phyloP scores from a whole-genome alignment of 92 coral and sea anemone genomes.

The Hydrozoanthus gracilis region DNA sequence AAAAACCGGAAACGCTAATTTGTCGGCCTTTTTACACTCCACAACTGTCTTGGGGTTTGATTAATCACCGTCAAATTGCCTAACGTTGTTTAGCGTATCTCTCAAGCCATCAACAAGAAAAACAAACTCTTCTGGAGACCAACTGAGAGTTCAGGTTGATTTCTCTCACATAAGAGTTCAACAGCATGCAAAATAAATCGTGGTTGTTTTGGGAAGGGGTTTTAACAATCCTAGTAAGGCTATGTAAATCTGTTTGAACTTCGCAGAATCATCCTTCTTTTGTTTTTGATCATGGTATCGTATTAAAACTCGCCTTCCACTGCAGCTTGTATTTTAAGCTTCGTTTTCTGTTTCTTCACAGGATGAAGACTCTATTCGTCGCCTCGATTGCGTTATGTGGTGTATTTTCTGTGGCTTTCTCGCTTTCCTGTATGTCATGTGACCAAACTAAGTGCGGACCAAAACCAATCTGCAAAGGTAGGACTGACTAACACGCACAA shows the following conservation, averaged over 20 bases:
- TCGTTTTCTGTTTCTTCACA: neutral
- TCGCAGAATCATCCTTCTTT: no score
- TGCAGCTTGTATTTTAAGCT: no score
- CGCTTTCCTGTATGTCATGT: conserved; percentile 41
- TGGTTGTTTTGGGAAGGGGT: no score
- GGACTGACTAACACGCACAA: neutral
- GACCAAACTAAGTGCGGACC: conserved; percentile 15
- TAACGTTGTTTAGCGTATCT: neutral
- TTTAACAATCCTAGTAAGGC: no score
- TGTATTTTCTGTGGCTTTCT: conserved; percentile 7
- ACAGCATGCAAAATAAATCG: neutral
- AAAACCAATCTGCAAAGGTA: conserved; percentile 31
- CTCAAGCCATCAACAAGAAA: neutral
- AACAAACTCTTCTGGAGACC: neutral
- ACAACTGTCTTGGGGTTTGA: neutral
- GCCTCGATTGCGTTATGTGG: neutral
- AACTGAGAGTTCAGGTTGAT: neutral
- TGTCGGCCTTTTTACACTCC: conserved; percentile 29
- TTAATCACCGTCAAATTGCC: neutral
- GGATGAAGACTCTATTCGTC: conserved; percentile 30
- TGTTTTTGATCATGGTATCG: no score
- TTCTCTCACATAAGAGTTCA: neutral
- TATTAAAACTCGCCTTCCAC: no score
- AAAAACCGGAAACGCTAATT: conserved; percentile 18
- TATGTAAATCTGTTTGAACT: no score